Evolutionary conservation across 2,113 vertebrate genomes (phyloP).

Genomic region (Seriola aureovittata): DNA sequence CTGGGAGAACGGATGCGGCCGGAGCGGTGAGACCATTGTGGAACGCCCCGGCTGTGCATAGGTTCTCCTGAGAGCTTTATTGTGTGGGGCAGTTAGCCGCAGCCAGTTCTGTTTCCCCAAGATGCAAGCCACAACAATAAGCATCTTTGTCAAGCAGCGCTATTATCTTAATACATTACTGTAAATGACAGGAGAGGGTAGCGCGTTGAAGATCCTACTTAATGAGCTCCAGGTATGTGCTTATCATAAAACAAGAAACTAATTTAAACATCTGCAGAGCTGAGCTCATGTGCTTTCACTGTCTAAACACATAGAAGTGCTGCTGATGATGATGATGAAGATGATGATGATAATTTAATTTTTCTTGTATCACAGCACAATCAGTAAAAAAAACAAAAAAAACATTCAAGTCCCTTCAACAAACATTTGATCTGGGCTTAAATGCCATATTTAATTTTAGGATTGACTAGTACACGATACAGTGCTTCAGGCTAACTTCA

Average conservation of each 20-base stretch:
- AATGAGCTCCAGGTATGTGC: constrained; percentile 70
- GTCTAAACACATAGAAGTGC: background rate
- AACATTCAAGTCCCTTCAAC: background rate
- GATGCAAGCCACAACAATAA: constrained; percentile 75
- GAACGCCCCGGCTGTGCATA: constrained; percentile 55
- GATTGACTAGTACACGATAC: background rate
- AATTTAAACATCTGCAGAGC: constrained; percentile 39
- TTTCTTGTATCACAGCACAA: background rate
- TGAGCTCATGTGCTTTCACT: background rate
- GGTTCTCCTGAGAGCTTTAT: constrained; percentile 69
- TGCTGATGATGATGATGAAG: too few relatives aligned
- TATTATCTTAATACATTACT: constrained; percentile 59
- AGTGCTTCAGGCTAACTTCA: too few relatives aligned
- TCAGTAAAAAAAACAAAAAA: background rate
- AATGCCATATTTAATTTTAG: background rate
- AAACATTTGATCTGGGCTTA: background rate
- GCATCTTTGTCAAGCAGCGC: constrained; percentile 73
- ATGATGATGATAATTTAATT: too few relatives aligned
- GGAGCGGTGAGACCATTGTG: constrained; percentile 63
- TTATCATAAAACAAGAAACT: constrained; percentile 31
- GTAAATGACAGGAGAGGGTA: constrained; percentile 56
- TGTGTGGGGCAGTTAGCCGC: constrained; percentile 72
- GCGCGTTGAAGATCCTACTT: constrained; percentile 41
- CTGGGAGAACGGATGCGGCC: constrained; percentile 67
- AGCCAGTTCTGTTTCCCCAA: constrained; percentile 73